Conservation (phyloP, 2,113 vertebrate genomes). For the Serinus canaria region DNA sequence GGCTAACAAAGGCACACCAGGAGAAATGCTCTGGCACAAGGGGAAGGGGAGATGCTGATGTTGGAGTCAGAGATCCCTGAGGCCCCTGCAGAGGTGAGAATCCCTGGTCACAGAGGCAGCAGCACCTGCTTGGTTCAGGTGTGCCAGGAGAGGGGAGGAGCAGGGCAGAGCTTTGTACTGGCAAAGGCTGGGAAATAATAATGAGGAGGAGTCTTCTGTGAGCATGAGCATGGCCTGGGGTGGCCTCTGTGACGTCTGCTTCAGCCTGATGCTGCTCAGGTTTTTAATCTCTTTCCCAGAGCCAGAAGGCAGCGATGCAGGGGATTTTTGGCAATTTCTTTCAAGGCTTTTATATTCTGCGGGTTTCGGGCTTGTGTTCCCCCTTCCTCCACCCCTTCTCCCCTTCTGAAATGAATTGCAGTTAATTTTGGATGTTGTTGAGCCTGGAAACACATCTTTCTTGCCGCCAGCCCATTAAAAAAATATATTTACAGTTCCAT, state of each 20-base stretch:
- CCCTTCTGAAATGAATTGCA: conserved; percentile 34
- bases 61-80: neutral
- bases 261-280: conserved; percentile 5
- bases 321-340: conserved; percentile 25
- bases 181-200: neutral
- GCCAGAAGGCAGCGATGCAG: conserved; percentile 40
- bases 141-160: neutral
- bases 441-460: conserved; percentile 41
- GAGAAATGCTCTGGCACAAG: neutral
- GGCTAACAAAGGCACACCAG: neutral
- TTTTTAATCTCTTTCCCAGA: conserved; percentile 40
- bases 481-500: conserved; percentile 59
- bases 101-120: too few species aligned
- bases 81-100: rapidly evolving
- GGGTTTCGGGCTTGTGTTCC: neutral
- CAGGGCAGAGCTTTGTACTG: rapidly evolving
- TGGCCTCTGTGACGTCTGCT: conserved; percentile 14
- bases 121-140: neutral
- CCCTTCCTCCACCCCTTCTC: neutral
- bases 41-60: neutral
- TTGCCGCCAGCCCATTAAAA: conserved; percentile 56
- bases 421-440: conserved; percentile 47
- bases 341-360: conserved; percentile 33
- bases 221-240: conserved; percentile 6
- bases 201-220: neutral